phyloP scores from a whole-genome alignment of 1,140 invertebrate species.

The Pogonognathellus flavescens region DNA sequence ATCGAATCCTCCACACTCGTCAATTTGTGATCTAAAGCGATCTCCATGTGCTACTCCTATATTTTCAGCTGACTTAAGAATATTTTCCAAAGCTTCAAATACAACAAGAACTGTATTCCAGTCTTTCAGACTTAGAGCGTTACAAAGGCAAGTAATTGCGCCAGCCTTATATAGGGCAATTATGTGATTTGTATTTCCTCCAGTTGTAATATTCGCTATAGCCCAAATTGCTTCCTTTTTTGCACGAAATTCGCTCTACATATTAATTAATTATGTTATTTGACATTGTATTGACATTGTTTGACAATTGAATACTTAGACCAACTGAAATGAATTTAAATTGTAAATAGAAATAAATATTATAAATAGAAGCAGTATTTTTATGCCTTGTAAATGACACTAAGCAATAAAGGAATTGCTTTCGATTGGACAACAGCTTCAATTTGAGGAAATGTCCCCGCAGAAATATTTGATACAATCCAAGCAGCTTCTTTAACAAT shows the following conservation, averaged over 20 bases:
- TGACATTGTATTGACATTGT: background rate
- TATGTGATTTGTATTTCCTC: constrained; percentile 79
- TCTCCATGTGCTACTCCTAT: background rate
- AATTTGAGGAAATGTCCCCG: constrained; percentile 82
- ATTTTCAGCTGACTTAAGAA: constrained; percentile 71
- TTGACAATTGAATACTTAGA: too few relatives aligned
- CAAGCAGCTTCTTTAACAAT: constrained; percentile 89
- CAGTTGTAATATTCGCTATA: constrained; percentile 84
- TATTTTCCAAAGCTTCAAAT: constrained; percentile 78
- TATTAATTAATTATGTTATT: constrained; percentile 52
- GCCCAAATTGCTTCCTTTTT: constrained; percentile 88
- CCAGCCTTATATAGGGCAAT: constrained; percentile 75
- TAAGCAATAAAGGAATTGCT: constrained; percentile 78
- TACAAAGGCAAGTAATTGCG: constrained; percentile 73
- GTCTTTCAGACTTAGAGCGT: constrained; percentile 74
- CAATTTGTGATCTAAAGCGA: constrained; percentile 69
- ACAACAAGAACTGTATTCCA: constrained; percentile 75
- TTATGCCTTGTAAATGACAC: constrained; percentile 75
- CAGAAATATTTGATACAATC: constrained; percentile 87
- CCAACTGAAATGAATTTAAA: background rate
- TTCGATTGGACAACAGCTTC: constrained; percentile 81
- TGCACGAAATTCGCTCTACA: constrained; percentile 81
- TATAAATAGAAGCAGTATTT: background rate
- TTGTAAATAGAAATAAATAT: background rate
- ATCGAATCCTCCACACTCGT: constrained; percentile 80